Evolutionary conservation across 2,113 vertebrate genomes (phyloP).

Genomic region (Phalacrocorax pelagicus): DNA sequence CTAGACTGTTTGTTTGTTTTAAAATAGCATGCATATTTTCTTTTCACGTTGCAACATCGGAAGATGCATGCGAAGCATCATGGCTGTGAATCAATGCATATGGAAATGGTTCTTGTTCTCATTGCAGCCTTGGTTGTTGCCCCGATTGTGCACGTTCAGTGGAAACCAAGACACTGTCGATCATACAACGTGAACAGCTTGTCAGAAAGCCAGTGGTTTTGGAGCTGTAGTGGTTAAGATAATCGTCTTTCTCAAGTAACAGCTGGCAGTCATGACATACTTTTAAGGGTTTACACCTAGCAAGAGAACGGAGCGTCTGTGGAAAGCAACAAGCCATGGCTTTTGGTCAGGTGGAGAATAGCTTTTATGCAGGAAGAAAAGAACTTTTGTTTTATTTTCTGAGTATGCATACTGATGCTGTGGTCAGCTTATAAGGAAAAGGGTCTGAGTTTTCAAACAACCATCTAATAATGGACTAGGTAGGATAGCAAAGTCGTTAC

Average conservation of each 20-base stretch:
- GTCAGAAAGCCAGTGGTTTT: background rate
- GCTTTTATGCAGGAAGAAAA: background rate
- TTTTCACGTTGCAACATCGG: constrained; percentile 71
- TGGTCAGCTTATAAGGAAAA: background rate
- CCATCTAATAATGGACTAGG: background rate
- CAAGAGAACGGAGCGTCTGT: background rate
- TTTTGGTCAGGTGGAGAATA: background rate
- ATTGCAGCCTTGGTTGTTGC: constrained; percentile 69
- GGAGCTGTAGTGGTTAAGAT: background rate
- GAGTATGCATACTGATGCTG: background rate
- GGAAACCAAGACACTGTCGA: constrained; percentile 77
- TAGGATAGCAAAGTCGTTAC: background rate
- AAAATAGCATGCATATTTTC: background rate
- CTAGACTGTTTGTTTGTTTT: background rate
- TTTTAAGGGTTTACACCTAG: background rate
- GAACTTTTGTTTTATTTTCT: background rate
- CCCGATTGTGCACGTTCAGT: constrained; percentile 74
- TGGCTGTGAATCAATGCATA: constrained; percentile 72
- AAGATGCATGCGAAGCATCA: constrained; percentile 66
- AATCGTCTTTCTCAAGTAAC: background rate
- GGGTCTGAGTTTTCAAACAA: background rate
- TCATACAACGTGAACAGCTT: constrained; percentile 65
- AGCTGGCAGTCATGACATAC: background rate
- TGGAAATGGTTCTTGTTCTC: constrained; percentile 79
- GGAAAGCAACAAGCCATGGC: background rate